phyloP scores from a whole-genome alignment of 2,113 vertebrate genomes.

The Aegithalos caudatus region DNA sequence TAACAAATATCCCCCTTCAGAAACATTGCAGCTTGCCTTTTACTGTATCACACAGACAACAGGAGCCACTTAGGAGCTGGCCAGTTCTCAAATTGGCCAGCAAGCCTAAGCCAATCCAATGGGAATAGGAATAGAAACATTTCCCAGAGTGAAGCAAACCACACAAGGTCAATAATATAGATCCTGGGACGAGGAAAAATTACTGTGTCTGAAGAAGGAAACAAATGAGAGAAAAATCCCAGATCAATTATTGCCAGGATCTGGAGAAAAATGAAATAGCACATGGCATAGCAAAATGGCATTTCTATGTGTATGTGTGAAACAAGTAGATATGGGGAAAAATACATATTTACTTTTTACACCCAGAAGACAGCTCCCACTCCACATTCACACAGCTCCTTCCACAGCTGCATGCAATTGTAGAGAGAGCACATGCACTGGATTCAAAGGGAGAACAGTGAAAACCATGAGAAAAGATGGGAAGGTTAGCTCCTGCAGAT shows the following conservation, averaged over 20 bases:
- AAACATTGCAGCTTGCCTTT: not conserved
- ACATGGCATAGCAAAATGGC: not conserved
- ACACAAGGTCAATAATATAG: conserved; percentile 19
- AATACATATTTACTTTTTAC: not conserved
- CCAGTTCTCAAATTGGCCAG: not conserved
- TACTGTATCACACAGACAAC: not conserved
- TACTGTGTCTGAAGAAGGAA: not conserved
- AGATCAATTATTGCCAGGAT: not conserved
- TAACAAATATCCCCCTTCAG: conserved; percentile 3
- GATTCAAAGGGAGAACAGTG: not conserved
- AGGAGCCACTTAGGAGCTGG: conserved; percentile 13
- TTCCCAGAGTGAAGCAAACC: not conserved
- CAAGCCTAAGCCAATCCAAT: conserved; percentile 8
- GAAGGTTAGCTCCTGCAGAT: not conserved
- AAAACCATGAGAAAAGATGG: not conserved
- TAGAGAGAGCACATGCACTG: not conserved
- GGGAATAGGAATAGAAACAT: conserved; percentile 13
- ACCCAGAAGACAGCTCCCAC: not conserved
- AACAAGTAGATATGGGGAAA: not conserved
- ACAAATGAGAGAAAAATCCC: not conserved
- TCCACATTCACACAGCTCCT: not conserved
- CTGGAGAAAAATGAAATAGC: not conserved
- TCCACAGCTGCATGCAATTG: not conserved
- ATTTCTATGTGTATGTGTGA: not conserved
- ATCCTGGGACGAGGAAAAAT: conserved; percentile 4